Base-by-base conservation (phyloP, 2,888 invertebrate genomes). In the Holacanthella duospinosa region DNA sequence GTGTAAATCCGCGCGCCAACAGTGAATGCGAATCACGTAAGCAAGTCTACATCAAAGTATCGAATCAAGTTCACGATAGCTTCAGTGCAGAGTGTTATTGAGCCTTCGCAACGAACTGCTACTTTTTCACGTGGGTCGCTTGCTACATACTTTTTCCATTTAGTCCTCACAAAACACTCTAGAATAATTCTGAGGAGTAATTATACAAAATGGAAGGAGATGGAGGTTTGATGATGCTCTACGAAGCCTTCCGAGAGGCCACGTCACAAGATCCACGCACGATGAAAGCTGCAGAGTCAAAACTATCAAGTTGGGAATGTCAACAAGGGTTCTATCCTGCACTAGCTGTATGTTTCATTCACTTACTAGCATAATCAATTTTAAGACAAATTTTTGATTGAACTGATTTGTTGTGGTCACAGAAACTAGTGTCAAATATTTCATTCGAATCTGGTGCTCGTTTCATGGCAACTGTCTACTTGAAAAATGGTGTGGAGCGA, bases 401-500 rank as follows among this genome's bases (percentile, higher is more conserved):
- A 66, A 70, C 70, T 66, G 71, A 60, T 80, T 80, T 63, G n/a
- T n/a, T n/a, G n/a, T n/a, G n/a, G n/a, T n/a, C n/a, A n/a, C 78
- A 90, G 89, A 85, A 83, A 74, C 85, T 90, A 68, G 80, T 85
- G 64, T 84, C 86, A 61, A 86, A 89, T 77, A 86, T 87, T 77
- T 81, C 84, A 59, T 81, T 90, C 69, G 88, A 89, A 75, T 80
- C 87, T 19, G 90, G 91, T 78, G 87, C 93, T 0, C 82, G 95
- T 71, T 93, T 92, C 89, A 84, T 94, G 77, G 93, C 94, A 21
- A 87, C 91, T 29, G 83, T 95, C 75, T 94, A 88, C 77, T 86
- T 94, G 74, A 96, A 96, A 77, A 95, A 93, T 80, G 94, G 94
- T 1, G 85, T 95, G 2, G 93, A 93, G 73, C 85, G 86, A 64